Evolutionary conservation across 2,113 vertebrate genomes (phyloP).

Genomic region (Saccopteryx bilineata): DNA sequence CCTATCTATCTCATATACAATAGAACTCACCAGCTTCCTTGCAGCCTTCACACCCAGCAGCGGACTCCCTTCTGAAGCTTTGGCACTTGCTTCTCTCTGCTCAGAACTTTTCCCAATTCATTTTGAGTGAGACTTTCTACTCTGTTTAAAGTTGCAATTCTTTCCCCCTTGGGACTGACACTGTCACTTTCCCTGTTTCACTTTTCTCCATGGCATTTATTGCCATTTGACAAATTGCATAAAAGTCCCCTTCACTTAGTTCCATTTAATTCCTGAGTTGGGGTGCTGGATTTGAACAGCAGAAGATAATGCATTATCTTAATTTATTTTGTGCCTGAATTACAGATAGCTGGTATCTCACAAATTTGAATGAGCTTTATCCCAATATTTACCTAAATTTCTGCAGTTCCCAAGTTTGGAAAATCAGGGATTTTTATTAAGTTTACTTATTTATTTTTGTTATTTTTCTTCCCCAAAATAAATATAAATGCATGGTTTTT

Average conservation of each 20-base stretch:
- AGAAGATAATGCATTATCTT: neutral
- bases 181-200: neutral
- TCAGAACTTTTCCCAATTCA: neutral
- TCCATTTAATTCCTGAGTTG: neutral
- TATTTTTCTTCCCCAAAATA: neutral
- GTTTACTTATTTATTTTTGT: neutral
- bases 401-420: neutral
- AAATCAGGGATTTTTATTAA: neutral
- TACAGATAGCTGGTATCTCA: neutral
- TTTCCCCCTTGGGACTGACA: accelerated
- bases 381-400: neutral
- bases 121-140: too few relatives aligned
- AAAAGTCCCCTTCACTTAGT: neutral
- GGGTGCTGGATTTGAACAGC: neutral
- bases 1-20: neutral
- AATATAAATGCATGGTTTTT: neutral
- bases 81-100: neutral
- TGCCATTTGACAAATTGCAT: neutral
- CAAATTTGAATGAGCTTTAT: neutral
- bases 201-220: neutral
- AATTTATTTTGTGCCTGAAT: neutral
- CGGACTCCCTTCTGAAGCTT: neutral
- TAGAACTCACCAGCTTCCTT: accelerated
- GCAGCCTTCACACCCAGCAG: neutral
- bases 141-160: accelerated